Evolutionary conservation across 2,888 invertebrate genomes (phyloP), one percentile per base, ranked within the genome.

Genomic region (Eristalis pertinax): DNA sequence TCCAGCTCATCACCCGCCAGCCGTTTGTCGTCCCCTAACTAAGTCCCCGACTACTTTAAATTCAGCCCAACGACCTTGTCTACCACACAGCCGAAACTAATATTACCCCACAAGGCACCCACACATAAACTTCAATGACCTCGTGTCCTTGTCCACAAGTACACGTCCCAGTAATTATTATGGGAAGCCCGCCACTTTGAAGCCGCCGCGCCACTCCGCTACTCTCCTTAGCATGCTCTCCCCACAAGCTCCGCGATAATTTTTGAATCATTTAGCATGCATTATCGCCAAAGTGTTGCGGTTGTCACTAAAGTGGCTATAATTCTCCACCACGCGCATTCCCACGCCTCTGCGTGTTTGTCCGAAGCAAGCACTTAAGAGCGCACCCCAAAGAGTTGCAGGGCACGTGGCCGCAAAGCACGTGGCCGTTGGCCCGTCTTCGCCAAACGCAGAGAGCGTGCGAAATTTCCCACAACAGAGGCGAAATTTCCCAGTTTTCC

Each of bases 381-480:
- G 77, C 64, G n/a, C 11, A 24, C 5, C 35, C 19, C 43, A 32
- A 41, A 43, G 43, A 63, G 4, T 13, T 29, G 2, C 11, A 3
- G 26, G 4, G 32, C 65, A 58, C 60, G 60, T 67, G 67, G 15
- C n/a, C n/a, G 38, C 43, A 19, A 62, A 41, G 32, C 76, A 77
- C 68, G 76, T 77, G 76, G 60, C 7, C 15, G 4, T 32, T 15
- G 4, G 32, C 4, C 2, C 32, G 32, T 32, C n/a, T 41, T 19
- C 7, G 19, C 50, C 10, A 5, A 32, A 10, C 32, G 32, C 32
- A 8, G 32, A 32, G 32, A 32, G 32, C 10, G 32, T 32, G 50
- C 43, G 19, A 78, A 78, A 78, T 70, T 35, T 70, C 77, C 77
- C 77, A 56, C 43, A 78, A 78, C 77, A 78, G 13, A 22, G 32